Evolutionary conservation across 2,888 invertebrate species (phyloP).

Genomic region (Leptothorax acervorum): DNA sequence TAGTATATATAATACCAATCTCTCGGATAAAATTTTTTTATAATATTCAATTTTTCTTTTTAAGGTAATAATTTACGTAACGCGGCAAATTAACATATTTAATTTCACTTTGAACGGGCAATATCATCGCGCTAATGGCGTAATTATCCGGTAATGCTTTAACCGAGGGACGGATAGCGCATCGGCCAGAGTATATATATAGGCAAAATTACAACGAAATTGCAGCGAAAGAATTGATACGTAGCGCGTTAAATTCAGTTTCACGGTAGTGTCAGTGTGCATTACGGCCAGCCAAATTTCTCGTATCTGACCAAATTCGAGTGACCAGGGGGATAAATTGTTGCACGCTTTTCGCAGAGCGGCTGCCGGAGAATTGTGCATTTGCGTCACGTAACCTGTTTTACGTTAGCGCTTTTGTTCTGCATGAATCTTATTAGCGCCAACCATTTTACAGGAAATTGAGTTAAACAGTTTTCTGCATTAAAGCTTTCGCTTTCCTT

Average conservation of each 20-base stretch:
- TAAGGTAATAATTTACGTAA: conserved; percentile 18
- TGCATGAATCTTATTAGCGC: conserved; percentile 81
- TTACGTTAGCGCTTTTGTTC: conserved; percentile 82
- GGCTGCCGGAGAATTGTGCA: conserved; percentile 77
- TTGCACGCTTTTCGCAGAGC: conserved; percentile 59
- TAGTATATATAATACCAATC: neutral
- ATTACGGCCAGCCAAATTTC: conserved; percentile 64
- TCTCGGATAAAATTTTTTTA: neutral
- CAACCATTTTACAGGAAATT: conserved; percentile 79
- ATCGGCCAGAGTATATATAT: neutral
- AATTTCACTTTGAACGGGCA: conserved; percentile 46
- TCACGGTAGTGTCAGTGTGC: conserved; percentile 53
- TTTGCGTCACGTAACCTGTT: conserved; percentile 83
- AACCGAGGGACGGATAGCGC: conserved; percentile 23
- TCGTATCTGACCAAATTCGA: conserved; percentile 69
- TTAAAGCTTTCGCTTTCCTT: conserved; percentile 72
- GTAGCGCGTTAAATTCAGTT: conserved; percentile 66
- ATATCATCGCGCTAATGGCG: conserved; percentile 61
- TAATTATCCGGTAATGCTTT: conserved; percentile 51
- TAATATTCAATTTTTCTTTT: conserved; percentile 11
- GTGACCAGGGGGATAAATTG: conserved; percentile 70
- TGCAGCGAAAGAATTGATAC: conserved; percentile 67
- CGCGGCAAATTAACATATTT: conserved; percentile 42
- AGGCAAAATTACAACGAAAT: conserved; percentile 61
- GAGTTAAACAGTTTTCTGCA: conserved; percentile 79